Evolutionary conservation across 2,797 vertebrate genomes (phyloP).

Genomic region (Triplophysa yarkandensis): DNA sequence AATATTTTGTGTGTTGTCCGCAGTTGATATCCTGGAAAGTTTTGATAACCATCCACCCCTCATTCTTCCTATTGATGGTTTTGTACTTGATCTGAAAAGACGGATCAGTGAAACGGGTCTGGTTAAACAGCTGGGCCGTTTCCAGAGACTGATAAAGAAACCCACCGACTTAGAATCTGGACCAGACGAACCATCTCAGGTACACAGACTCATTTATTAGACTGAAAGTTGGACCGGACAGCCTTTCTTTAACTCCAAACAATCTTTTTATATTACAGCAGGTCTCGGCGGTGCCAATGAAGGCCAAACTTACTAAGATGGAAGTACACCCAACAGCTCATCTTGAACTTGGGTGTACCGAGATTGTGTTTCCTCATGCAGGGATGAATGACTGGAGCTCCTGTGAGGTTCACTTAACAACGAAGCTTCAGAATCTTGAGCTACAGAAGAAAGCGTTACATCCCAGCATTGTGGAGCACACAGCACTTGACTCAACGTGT

Average conservation of each 20-base stretch:
- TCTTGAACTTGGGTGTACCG: slow-evolving; percentile 43
- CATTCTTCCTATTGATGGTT: slow-evolving; percentile 70
- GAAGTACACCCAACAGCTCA: slow-evolving; percentile 51
- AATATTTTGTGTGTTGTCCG: slow-evolving; percentile 3
- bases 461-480: slow-evolving; percentile 46
- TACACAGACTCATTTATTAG: slow-evolving; percentile 42
- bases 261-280: slow-evolving; percentile 5
- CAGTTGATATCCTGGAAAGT: slow-evolving; percentile 76
- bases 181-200: slow-evolving; percentile 59
- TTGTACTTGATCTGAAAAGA: slow-evolving; percentile 66
- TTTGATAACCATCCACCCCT: slow-evolving; percentile 81
- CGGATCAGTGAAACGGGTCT: slow-evolving; percentile 62
- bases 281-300: slow-evolving; percentile 35
- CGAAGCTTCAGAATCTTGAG: slow-evolving; percentile 70
- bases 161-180: slow-evolving; percentile 36
- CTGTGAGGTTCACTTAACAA: slow-evolving; percentile 61
- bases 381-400: slow-evolving; percentile 56
- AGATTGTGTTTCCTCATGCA: slow-evolving; percentile 32
- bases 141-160: slow-evolving; percentile 61
- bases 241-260: too few relatives aligned
- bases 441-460: slow-evolving; percentile 58
- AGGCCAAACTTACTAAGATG: slow-evolving; percentile 50
- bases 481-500: slow-evolving; percentile 64
- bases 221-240: not conserved
- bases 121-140: slow-evolving; percentile 61